phyloP scores from a whole-genome alignment of 64 coral and sea anemone species.

The Stichodactyla helianthus region DNA sequence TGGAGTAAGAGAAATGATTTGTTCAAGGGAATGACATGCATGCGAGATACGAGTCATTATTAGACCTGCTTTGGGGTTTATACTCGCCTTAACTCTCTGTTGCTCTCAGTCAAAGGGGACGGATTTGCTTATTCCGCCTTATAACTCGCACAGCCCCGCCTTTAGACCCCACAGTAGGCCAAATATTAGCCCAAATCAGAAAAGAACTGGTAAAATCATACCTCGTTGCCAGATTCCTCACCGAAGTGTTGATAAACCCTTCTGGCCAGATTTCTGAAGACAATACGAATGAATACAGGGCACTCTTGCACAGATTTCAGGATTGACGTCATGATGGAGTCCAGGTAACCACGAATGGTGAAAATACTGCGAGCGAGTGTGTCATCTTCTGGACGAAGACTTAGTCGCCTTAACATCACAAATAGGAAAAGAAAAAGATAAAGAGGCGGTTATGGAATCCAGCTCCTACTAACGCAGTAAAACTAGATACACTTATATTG shows the following conservation, averaged over 20 bases:
- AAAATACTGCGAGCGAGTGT: constrained; percentile 53
- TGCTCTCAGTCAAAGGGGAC: no score
- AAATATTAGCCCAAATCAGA: no score
- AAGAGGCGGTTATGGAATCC: neutral
- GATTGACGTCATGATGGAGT: constrained; percentile 72
- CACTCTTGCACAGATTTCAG: constrained; percentile 63
- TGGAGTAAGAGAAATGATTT: no score
- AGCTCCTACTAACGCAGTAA: no score
- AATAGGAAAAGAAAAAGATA: neutral
- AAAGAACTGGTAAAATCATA: no score
- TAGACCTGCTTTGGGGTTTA: no score
- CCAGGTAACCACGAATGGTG: constrained; percentile 57
- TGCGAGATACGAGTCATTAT: no score
- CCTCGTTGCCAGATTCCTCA: constrained; percentile 14
- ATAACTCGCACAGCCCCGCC: no score
- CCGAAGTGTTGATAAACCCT: constrained; percentile 71
- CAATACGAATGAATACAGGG: constrained; percentile 57
- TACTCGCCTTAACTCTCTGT: no score
- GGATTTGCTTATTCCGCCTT: no score
- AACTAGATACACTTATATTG: neutral
- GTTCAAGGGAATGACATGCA: no score
- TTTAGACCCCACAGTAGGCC: no score
- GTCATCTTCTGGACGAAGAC: constrained; percentile 53
- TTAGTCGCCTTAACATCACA: constrained; percentile 54
- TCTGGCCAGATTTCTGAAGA: constrained; percentile 79